Evolutionary conservation across 2,113 vertebrate genomes (phyloP), one percentile per base, ranked within the genome.

Genomic region (Lagopus leucura): DNA sequence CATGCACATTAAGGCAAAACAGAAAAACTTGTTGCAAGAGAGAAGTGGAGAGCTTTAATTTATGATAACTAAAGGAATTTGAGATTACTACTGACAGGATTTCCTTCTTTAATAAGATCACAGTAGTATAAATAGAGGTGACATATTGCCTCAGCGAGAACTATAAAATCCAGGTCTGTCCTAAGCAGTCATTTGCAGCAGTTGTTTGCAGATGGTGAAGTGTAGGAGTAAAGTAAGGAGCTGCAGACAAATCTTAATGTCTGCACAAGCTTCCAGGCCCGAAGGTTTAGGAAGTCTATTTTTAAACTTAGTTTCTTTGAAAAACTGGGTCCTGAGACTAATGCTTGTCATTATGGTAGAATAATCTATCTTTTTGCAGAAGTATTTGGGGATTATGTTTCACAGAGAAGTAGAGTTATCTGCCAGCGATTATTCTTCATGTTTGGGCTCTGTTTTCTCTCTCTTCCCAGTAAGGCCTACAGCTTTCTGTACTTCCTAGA

Each of bases 101-200:
- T 94, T 95, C 92, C 73, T 94, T 90, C 69, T 96, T 92, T 78
- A 90, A 65, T 91, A 88, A 88, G 64, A 90, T 91, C 66, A 88
- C 50, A 65, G 65, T 83, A 86, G 52, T 91, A 72, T 86, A 94
- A 94, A 94, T 69, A 92, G 75, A 89, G 34, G 87, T 92, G 69
- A 91, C 93, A 86, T 91, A 91, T 60, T 77, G 79, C 61, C 85
- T 95, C 47, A 67, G n/a, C 30, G 79, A 92, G 76, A 83, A 27
- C 63, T 94, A 52, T 65, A 63, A 74, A 81, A 61, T 57, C 70
- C 70, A 76, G 69, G n/a, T 78, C 73, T 94, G 75, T 40, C 27
- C 82, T 81, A 47, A 9, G 34, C 65, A 78, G 69, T 71, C 65
- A 25, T 92, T 85, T 65, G 38, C 24, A 20, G 63, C 48, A 40